Evolutionary conservation across 2,797 vertebrate species (phyloP).

Genomic region (Periophthalmus magnuspinnatus): DNA sequence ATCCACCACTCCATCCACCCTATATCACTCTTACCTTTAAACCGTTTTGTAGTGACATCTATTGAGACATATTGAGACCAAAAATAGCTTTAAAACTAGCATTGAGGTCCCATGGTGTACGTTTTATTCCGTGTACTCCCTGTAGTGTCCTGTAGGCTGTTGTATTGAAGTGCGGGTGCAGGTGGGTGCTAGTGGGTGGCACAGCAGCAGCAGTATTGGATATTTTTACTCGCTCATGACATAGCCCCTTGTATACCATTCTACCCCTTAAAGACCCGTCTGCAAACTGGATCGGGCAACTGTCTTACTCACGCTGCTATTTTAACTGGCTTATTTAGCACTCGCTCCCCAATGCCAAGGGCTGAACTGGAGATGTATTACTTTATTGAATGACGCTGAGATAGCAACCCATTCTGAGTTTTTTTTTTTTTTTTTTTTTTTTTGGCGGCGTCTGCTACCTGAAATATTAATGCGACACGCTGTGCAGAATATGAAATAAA

Average conservation of each 20-base stretch:
- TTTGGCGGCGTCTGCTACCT: slow-evolving; percentile 27
- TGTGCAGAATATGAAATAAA: slow-evolving; percentile 20
- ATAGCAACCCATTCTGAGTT: slow-evolving; percentile 22
- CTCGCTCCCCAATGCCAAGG: slow-evolving; percentile 9
- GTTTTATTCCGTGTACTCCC: slow-evolving; percentile 17
- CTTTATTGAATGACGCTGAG: slow-evolving; percentile 26
- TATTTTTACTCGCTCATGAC: slow-evolving; percentile 18
- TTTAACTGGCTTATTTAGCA: slow-evolving; percentile 12
- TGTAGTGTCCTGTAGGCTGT: slow-evolving; percentile 7
- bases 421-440: slow-evolving; percentile 3
- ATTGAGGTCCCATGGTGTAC: no score
- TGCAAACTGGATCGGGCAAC: neutral
- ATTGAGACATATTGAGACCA: neutral
- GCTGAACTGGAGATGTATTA: slow-evolving; percentile 22
- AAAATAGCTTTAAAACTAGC: neutral
- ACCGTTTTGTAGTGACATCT: neutral
- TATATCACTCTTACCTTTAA: neutral
- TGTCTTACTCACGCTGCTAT: slow-evolving; percentile 18
- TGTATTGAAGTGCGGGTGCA: neutral
- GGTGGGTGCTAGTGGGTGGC: neutral
- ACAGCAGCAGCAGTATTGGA: neutral
- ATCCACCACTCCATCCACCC: neutral
- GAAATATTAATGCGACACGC: slow-evolving; percentile 46
- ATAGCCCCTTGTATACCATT: neutral
- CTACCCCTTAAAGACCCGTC: slow-evolving; percentile 10